These are phyloP conservation scores for Labeo rohita DNA, from an alignment of 2,113 vertebrate genomes.

Conservation along the genomic window DNA sequence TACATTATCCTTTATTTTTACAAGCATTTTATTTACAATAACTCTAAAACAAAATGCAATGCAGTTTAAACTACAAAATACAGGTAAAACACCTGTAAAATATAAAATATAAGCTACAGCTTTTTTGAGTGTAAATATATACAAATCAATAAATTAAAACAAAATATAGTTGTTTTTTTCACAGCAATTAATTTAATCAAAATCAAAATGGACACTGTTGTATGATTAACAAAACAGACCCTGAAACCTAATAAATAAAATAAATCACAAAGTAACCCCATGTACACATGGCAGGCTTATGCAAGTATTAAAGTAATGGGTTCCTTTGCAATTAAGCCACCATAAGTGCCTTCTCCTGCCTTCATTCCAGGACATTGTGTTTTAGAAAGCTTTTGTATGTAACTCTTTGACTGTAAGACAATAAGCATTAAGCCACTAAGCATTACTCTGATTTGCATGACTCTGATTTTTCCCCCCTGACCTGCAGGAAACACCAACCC, in stretches of 20 bases:
- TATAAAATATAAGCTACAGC: too few relatives aligned
- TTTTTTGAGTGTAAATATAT: too few relatives aligned
- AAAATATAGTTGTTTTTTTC: too few relatives aligned
- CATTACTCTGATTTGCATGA: constrained; percentile 48
- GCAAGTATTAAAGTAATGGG: constrained; percentile 1
- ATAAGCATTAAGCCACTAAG: constrained; percentile 24
- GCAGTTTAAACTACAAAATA: too few relatives aligned
- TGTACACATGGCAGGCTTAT: not conserved
- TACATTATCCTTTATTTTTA: too few relatives aligned
- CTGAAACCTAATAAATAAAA: not conserved
- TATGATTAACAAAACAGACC: not conserved
- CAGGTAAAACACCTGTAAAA: too few relatives aligned
- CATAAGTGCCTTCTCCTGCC: not conserved
- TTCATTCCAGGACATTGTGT: not conserved
- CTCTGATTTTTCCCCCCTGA: constrained; percentile 54
- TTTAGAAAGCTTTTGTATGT: constrained; percentile 1
- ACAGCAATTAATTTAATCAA: too few relatives aligned
- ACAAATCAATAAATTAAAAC: too few relatives aligned
- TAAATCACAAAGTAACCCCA: not conserved
- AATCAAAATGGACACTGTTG: too few relatives aligned
- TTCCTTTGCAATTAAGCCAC: not conserved
- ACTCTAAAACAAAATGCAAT: too few relatives aligned
- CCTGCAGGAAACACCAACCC: constrained; percentile 67
- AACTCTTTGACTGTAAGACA: constrained; percentile 16
- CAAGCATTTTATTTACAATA: too few relatives aligned